Percentiles rank a stretch among this genome's conserved stretches.
Conservation (phyloP, 64 coral and sea anemone genomes). For the Trachythela sp. region DNA sequence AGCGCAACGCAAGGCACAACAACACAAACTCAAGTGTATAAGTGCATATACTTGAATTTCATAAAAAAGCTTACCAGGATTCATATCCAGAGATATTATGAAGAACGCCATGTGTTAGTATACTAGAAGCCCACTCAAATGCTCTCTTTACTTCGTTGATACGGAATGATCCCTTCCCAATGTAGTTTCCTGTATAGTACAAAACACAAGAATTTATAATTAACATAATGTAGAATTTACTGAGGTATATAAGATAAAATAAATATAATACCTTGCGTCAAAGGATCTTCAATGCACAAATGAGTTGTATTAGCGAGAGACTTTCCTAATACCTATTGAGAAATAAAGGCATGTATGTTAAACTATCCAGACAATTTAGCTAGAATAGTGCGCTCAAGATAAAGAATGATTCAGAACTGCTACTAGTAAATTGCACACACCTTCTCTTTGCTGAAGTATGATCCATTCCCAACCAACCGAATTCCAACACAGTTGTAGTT, state of each 20-base stretch:
- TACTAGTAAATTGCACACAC: neutral
- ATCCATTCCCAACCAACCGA: conserved; percentile 64
- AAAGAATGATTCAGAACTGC: neutral
- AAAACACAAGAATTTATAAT: neutral
- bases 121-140: conserved; percentile 44
- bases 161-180: conserved; percentile 65
- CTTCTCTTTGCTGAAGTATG: conserved; percentile 93
- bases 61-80: neutral
- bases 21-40: no score
- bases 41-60: no score
- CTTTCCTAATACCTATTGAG: conserved; percentile 56
- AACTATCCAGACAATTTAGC: neutral
- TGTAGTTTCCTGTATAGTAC: conserved; percentile 53
- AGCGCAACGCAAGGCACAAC: no score
- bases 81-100: neutral
- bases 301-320: conserved; percentile 57
- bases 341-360: neutral
- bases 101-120: conserved; percentile 21
- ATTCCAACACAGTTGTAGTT: conserved; percentile 89
- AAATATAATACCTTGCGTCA: conserved; percentile 57
- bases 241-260: neutral
- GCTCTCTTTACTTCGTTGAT: conserved; percentile 53
- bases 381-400: neutral
- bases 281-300: conserved; percentile 95
- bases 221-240: neutral